Base-by-base conservation (phyloP, 2,113 vertebrate species). In the Rhinopomastus cyanomelas region DNA sequence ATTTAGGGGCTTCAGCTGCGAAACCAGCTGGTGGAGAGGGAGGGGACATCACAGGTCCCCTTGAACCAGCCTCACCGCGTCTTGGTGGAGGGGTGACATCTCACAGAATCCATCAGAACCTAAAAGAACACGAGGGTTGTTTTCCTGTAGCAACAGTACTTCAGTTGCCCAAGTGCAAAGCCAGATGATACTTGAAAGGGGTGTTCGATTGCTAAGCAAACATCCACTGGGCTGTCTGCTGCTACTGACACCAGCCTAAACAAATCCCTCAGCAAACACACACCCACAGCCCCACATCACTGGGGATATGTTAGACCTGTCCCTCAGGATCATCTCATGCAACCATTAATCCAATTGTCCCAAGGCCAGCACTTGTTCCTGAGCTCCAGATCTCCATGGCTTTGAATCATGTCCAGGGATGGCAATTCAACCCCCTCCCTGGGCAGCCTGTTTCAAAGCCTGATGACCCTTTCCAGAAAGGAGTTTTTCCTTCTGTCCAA, bases 11-110 rank as follows among this genome's bases (percentile, higher is more conserved):
- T 87, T 65, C 53, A 87, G 18, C 49, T 78, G 23, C 23, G 79
- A 77, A 88, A 56, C 16, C n/a, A 56, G 69, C 6, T 2, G 5
- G 25, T n/a, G 44, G 74, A 23, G 23, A 72, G 16, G 21, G 4
- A 71, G 34, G 12, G 7, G 15, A 16, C 39, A 11, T 26, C 26
- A 30, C 0, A 0, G 7, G 23, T 32, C 12, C 46, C 18, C 13
- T 56, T 76, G 27, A n/a, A 72, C 46, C 21, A 61, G 19, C 36
- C 19, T 53, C 8, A 2, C 20, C 71, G 27, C 46, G 22, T 66
- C 23, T 56, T 46, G 51, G n/a, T 42, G 26, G 9, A 93, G 27
- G 16, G 0, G 2, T 21, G 36, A 61, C 48, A 36, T 39, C 36
- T 74, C 53, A 29, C 27, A 46, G 14, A 9, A 9, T 59, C 51